Evolutionary conservation across 2,888 invertebrate genomes (phyloP), one percentile per base, ranked within the genome.

Genomic region (Mythimna pallens): DNA sequence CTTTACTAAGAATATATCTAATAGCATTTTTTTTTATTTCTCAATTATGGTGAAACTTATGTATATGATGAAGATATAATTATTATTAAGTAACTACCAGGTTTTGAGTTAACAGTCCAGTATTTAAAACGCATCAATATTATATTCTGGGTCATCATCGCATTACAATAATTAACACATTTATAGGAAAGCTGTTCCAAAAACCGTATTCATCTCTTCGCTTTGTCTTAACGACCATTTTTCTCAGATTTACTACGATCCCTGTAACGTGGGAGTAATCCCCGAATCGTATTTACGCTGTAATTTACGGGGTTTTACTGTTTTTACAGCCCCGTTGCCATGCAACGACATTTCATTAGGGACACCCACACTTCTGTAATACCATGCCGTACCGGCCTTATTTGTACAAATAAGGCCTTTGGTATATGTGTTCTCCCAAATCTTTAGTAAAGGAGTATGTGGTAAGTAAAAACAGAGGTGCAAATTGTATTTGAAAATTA

Each of bases 281-380:
- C 70, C 54, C 17, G 88, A 92, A 91, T 92, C 90, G 89, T 65
- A 78, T 89, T 88, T 78, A 81, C 74, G 76, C 71, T 76, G 89
- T 88, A 90, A 92, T 93, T 92, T 91, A 89, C 86, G 83, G 76
- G 59, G 67, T 84, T 81, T 36, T 81, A 82, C 72, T 68, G 82
- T 76, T 90, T 92, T 93, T 91, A 92, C 80, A 85, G 80, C 89
- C 64, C 82, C 75, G 89, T 89, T 89, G 87, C 86, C 75, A 90
- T 87, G 87, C 75, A 81, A 92, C 88, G 67, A 76, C 82, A 78
- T 88, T 88, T 86, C 83, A 83, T 84, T 84, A 87, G 70, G 67
- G 66, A 66, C 75, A 52, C 73, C 64, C 61, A 73, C 72, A 63
- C 73, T 62, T n/a, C 12, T 61, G 34, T 70, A 65, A 73, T 54